Evolutionary conservation across 2,113 vertebrate genomes (phyloP).

Genomic region (Coryphaenoides rupestris): DNA sequence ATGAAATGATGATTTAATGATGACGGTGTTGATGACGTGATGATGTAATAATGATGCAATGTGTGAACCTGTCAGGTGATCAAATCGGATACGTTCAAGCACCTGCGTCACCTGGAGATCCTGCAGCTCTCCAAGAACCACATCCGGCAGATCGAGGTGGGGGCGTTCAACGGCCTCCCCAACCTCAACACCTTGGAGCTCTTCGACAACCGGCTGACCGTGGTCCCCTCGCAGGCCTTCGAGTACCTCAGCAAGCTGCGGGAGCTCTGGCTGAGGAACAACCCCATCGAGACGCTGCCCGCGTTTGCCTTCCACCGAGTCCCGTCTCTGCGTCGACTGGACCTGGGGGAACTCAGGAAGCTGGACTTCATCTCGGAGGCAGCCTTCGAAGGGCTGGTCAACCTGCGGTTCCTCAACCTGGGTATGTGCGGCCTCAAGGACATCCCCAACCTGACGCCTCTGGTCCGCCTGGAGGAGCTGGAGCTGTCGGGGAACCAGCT

Average conservation of each 20-base stretch:
- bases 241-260: constrained; percentile 96
- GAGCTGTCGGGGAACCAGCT: constrained; percentile 91
- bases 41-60: not conserved
- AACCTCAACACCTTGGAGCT: constrained; percentile 97
- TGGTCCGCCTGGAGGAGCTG: constrained; percentile 88
- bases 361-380: constrained; percentile 95
- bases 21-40: not conserved
- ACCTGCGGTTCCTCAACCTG: constrained; percentile 91
- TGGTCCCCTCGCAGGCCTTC: constrained; percentile 92
- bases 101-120: constrained; percentile 94
- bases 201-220: constrained; percentile 92
- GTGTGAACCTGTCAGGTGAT: constrained; percentile 73
- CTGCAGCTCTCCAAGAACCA: constrained; percentile 94
- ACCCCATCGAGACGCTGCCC: constrained; percentile 94
- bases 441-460: constrained; percentile 89
- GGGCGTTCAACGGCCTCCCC: constrained; percentile 93
- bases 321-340: constrained; percentile 87
- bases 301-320: constrained; percentile 95
- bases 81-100: constrained; percentile 95
- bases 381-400: constrained; percentile 92
- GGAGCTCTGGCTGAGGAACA: constrained; percentile 94
- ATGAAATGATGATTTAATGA: not conserved
- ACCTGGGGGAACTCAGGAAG: constrained; percentile 90
- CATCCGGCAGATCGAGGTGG: constrained; percentile 92
- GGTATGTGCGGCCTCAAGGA: constrained; percentile 97